Evolutionary conservation across 2,888 invertebrate genomes (phyloP), one percentile per base, ranked within the genome.

Genomic region (Capitulum mitella): DNA sequence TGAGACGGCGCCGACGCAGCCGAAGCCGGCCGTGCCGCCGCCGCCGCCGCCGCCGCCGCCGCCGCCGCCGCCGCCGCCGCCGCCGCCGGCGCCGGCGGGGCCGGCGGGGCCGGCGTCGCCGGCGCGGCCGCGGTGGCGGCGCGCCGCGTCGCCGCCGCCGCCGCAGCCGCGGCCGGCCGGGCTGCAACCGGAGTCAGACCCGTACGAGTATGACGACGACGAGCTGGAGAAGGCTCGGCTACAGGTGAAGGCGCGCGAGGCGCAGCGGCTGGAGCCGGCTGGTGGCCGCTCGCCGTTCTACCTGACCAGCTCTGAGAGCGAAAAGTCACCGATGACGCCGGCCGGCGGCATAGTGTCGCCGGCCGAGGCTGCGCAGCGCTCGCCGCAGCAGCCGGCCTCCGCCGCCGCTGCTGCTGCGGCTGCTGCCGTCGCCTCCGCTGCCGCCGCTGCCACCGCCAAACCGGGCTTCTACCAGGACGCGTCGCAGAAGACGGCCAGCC

Each of bases 161-260:
- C 61, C n/a, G 6, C 22, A 37, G 40, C 70, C 40, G 19, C 70
- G 26, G 37, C 70, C 70, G 3, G 70, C n/a, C 6, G 16, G 40
- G 40, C 70, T 34, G 19, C 70, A 40, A 26, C 70, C 70, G 3
- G 70, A 70, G 22, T 26, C 40, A 3, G 70, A 70, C 26, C 70
- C 70, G 22, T 70, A 29, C 70, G 26, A 40, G 40, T 70, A 70
- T 34, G 76, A 76, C 46, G 76, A 76, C 76, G 76, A 76, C 46
- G 76, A 76, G 32, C 46, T 76, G 76, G 76, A 76, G 14, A 70
- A 48, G 76, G 46, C 19, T 29, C 76, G 76, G 46, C 46, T 76
- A 32, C 76, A 76, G 76, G 76, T 76, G 46, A 76, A 76, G 76
- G 76, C 76, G 46, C 76, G 76, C 32, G 70, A 70, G 70, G 37